These are phyloP conservation scores for Acanthoscelides obtectus DNA, from an alignment of 2,888 invertebrate genomes.

Conservation along the genomic window DNA sequence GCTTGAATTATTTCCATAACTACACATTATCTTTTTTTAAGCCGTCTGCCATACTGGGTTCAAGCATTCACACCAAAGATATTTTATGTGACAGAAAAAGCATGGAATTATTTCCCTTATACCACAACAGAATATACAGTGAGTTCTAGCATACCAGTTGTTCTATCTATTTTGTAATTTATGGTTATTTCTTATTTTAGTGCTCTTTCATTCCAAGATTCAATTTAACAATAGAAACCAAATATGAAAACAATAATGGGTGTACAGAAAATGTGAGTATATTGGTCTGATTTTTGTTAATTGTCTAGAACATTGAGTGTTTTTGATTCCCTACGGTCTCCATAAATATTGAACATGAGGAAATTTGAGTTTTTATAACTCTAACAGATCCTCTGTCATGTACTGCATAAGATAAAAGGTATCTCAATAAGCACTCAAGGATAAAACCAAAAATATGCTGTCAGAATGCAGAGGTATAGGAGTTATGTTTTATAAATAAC, in stretches of 20 bases:
- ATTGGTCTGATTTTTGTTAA: neutral
- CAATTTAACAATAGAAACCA: conserved; percentile 78
- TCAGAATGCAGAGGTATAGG: too few relatives aligned
- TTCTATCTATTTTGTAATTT: conserved; percentile 3
- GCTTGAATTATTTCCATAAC: neutral
- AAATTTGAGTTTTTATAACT: too few relatives aligned
- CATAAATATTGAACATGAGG: too few relatives aligned
- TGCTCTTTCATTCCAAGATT: conserved; percentile 89
- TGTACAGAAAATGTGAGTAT: conserved; percentile 78
- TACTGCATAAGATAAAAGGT: too few relatives aligned
- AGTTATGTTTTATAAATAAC: too few relatives aligned
- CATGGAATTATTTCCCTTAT: conserved; percentile 92
- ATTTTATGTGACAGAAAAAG: conserved; percentile 90
- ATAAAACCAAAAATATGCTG: too few relatives aligned
- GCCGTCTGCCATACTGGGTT: conserved; percentile 86
- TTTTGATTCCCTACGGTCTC: too few relatives aligned
- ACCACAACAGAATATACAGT: conserved; percentile 81
- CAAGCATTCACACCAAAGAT: conserved; percentile 83
- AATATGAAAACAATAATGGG: conserved; percentile 87
- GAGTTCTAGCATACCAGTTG: conserved; percentile 48
- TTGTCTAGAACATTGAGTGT: neutral
- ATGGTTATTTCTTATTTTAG: conserved; percentile 51
- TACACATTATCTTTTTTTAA: conserved; percentile 46
- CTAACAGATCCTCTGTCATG: too few relatives aligned
- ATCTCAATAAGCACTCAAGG: too few relatives aligned